Evolutionary conservation across 2,113 vertebrate genomes (phyloP).

Genomic region (Psilopsiagon aymara): DNA sequence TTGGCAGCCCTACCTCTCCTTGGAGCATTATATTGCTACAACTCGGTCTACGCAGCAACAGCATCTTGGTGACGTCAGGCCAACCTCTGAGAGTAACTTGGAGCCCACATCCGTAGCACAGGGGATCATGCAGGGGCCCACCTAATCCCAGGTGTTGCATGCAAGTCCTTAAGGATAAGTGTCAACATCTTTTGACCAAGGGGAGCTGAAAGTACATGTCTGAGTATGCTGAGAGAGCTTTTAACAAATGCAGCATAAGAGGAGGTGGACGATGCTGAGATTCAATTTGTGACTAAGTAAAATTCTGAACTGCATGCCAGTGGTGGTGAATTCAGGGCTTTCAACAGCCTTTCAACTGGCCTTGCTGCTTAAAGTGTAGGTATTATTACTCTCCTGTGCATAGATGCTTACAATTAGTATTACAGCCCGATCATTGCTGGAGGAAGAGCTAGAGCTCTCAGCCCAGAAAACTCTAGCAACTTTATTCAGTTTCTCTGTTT

Average conservation of each 20-base stretch:
- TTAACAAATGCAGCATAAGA: not conserved
- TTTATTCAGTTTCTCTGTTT: not conserved
- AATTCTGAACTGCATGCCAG: not conserved
- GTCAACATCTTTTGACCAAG: not conserved
- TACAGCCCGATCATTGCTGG: not conserved
- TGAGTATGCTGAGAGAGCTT: not conserved
- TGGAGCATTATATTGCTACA: not conserved
- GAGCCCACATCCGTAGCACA: not conserved
- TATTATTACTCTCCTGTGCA: not conserved
- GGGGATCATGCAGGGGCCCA: not conserved
- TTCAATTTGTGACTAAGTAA: not conserved
- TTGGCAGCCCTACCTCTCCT: not conserved
- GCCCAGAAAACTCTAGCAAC: not conserved
- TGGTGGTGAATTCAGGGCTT: not conserved
- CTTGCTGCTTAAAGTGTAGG: not conserved
- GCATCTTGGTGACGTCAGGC: not conserved
- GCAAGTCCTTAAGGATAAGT: not conserved
- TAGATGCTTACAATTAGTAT: not conserved
- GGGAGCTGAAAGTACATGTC: not conserved
- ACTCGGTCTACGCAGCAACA: fast-evolving
- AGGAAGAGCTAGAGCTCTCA: not conserved
- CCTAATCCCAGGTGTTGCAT: not conserved
- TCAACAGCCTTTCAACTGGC: not conserved
- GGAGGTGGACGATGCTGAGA: not conserved
- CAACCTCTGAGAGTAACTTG: not conserved